A percentile compares a stretch with the other conserved stretches of the same genome.
Conservation (phyloP, 2,888 invertebrate species). For the Exephanes ischioxanthus region DNA sequence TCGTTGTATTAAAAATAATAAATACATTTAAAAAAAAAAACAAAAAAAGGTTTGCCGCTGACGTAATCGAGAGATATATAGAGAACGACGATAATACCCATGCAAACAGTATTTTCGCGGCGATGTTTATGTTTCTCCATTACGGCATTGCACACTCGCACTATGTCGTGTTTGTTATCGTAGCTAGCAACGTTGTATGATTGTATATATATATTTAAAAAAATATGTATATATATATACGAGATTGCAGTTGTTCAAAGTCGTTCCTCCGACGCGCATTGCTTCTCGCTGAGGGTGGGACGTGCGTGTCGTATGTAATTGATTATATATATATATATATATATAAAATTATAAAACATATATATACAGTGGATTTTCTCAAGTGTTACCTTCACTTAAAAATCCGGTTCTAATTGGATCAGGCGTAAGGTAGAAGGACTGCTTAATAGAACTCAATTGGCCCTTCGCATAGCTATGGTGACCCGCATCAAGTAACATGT, state of each 20-base stretch:
- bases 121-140: conserved; percentile 51
- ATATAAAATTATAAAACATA: not conserved
- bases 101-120: conserved; percentile 11
- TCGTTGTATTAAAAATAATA: conserved; percentile 33
- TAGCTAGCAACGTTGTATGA: conserved; percentile 54
- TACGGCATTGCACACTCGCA: conserved; percentile 54
- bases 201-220: conserved; percentile 39
- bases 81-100: not conserved
- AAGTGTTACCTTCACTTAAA: no score
- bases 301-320: conserved; percentile 44
- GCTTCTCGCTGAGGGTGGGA: conserved; percentile 20
- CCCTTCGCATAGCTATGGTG: not conserved
- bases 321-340: conserved; percentile 27
- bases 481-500: not conserved
- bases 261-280: conserved; percentile 54
- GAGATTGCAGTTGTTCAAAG: conserved; percentile 48
- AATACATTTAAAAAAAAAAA: not conserved
- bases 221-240: conserved; percentile 31
- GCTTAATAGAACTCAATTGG: not conserved
- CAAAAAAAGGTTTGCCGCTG: conserved; percentile 9
- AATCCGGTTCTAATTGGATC: no score
- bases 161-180: conserved; percentile 63
- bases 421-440: not conserved
- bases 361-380: not conserved
- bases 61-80: conserved; percentile 39